Evolutionary conservation across 2,113 vertebrate species (phyloP), one percentile per base, ranked within the genome.

Genomic region (Bubo blakistoni): DNA sequence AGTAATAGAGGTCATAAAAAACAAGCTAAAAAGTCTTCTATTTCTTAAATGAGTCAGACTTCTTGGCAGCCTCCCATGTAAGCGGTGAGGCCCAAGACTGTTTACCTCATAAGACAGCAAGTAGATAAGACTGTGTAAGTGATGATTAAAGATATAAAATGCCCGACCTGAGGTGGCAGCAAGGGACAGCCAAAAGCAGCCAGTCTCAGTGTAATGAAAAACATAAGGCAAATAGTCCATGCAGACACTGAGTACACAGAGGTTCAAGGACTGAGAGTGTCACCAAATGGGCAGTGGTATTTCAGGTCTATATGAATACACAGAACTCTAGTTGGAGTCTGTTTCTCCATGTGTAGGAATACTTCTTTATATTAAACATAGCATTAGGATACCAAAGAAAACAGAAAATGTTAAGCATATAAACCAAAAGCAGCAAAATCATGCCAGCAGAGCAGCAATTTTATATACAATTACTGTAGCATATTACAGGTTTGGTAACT

Each of bases 401-500:
- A 85, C 73, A 88, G 61, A 71, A 90, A 76, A 90, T 36, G 25
- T 72, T 84, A 92, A 86, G 44, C 63, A 63, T 30, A 9, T 81
- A 95, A 96, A 96, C 88, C 94, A 94, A 94, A 72, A 29, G 49
- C 49, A 94, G 54, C 17, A 82, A 92, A 95, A 91, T 88, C 54
- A 47, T 70, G 89, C 91, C 78, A 89, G n/a, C 66, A 80, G 49
- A 96, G 91, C 84, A 91, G 70, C 81, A 90, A 89, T 89, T 97
- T 89, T 73, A 82, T 54, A 22, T 80, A 87, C 62, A 92, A 87
- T 95, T 95, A 92, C 70, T 65, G 26, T 9, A 70, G 87, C 38
- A 92, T 94, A 97, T 96, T 95, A 94, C 81, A 91, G 81, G 81
- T 94, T 95, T 95, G 54, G 66, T 88, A 82, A 89, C 94, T 97